Base-by-base conservation (phyloP, 2,797 vertebrate species). In the Cephalopachus bancanus region DNA sequence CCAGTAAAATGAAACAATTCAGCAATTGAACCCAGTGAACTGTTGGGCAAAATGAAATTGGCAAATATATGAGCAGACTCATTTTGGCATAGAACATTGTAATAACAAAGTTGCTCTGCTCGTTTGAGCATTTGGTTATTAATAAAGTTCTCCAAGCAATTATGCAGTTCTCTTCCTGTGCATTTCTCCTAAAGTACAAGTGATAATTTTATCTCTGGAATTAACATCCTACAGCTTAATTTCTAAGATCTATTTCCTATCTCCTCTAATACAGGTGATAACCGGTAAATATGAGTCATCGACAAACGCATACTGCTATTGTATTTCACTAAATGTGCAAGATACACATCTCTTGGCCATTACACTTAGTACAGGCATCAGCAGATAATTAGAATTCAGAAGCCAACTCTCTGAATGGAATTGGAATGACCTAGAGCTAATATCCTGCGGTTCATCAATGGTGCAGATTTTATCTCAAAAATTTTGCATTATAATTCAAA, bases 71-170 rank as follows among this genome's bases (percentile, higher is more conserved):
- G 15, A 57, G 28, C 19, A 83, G 80, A 71, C 83, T 76, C 44
- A 59, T 53, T 87, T 94, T 91, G 79, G 62, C 65, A 89, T 65
- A 92, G 57, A 83, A 83, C 15, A 60, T 30, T 79, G 26, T 26
- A 78, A 33, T 74, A 95, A 64, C 62, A 92, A 90, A 95, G 37
- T 75, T 60, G 30, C 3, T 90, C n/a, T 55, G 71, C 84, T 79
- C 22, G 62, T 83, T 92, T 89, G 59, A 96, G 19, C 64, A 55
- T n/a, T 95, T 69, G 65, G 5, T 83, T 94, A 89, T 95, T 96
- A 96, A 88, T 93, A 83, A 75, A 37, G 20, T 93, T 96, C 30
- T 87, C 22, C 9, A 91, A 80, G 57, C 22, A 89, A 55, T 88
- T 79, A 88, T 64, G 53, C 5, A 60, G 1, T 83, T 85, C 16